Base-by-base conservation (phyloP, 2,113 vertebrate genomes). In the Ptilorrhoa leucosticta region DNA sequence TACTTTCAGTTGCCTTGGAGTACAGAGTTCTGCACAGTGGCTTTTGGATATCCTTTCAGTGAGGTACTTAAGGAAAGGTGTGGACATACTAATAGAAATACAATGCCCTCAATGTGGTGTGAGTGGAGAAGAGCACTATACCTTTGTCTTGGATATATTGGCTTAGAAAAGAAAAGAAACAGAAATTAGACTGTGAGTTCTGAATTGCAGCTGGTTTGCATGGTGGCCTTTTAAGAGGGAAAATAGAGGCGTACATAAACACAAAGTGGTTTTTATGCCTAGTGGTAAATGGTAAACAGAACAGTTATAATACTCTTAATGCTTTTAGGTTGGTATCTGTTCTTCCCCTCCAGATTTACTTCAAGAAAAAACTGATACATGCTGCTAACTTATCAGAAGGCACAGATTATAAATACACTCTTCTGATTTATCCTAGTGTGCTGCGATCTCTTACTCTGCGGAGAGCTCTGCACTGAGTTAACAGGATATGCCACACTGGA, bases 321-420 rank as follows among this genome's bases (percentile, higher is more conserved):
- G 20, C 66, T 93, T 76, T 70, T 78, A 81, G 42, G 42, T n/a
- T 94, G 79, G 60, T 92, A 89, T 57, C 76, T 96, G 53, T 91
- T 95, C 37, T 76, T 96, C 47, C 53, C 57, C 50, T 94, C 90
- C 81, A 87, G 72, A 80, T 60, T 27, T 93, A 89, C 64, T 95
- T 94, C 70, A 83, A 31, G 79, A 77, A 69, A 80, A 58, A 94
- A 24, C 75, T 21, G 35, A 63, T 91, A 91, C 42, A 65, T 68
- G 85, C 53, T 94, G 85, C 77, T 95, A 45, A 68, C 19, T 89
- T 87, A 73, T 40, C 51, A 83, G 79, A 84, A 92, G 65, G 45
- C 65, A 80, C 37, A 48, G 72, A 82, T 93, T 93, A 90, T 92
- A 94, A 96, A 95, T 95, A 89, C 0, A 79, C 17, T 13, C 45